Evolutionary conservation across 2,797 vertebrate species (phyloP).

Genomic region (Sphenodon punctatus): DNA sequence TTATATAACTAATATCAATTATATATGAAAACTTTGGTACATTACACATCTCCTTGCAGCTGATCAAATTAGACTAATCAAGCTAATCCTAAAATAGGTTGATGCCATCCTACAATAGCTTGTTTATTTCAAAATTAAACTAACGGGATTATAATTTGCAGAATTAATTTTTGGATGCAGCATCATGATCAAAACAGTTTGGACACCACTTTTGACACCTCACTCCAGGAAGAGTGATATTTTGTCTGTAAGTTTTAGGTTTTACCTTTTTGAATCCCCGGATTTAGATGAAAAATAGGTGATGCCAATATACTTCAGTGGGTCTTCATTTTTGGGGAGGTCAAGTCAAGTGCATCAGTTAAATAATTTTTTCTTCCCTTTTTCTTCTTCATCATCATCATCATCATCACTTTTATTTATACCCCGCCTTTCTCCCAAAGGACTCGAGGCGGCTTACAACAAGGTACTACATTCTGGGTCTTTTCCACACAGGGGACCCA

Average conservation of each 20-base stretch:
- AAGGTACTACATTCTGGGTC: too few relatives aligned
- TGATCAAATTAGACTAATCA: too few relatives aligned
- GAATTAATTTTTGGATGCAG: neutral
- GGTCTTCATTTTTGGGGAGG: neutral
- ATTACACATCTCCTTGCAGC: neutral
- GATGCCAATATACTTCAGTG: neutral
- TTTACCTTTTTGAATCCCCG: neutral
- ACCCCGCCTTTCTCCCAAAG: too few relatives aligned
- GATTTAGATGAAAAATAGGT: neutral
- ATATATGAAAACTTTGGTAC: neutral
- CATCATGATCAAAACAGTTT: neutral
- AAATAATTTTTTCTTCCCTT: too few relatives aligned
- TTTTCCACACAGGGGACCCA: too few relatives aligned
- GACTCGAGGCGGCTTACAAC: too few relatives aligned
- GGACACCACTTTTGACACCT: neutral
- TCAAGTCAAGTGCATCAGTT: neutral
- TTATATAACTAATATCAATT: too few relatives aligned
- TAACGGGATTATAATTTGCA: neutral
- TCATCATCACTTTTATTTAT: too few relatives aligned
- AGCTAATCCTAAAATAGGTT: neutral
- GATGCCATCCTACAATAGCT: neutral
- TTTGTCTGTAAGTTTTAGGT: neutral
- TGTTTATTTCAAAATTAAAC: neutral
- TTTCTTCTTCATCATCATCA: too few relatives aligned
- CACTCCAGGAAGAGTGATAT: neutral